Conservation (phyloP, 1,140 invertebrate species). For the Anoplophora glabripennis region DNA sequence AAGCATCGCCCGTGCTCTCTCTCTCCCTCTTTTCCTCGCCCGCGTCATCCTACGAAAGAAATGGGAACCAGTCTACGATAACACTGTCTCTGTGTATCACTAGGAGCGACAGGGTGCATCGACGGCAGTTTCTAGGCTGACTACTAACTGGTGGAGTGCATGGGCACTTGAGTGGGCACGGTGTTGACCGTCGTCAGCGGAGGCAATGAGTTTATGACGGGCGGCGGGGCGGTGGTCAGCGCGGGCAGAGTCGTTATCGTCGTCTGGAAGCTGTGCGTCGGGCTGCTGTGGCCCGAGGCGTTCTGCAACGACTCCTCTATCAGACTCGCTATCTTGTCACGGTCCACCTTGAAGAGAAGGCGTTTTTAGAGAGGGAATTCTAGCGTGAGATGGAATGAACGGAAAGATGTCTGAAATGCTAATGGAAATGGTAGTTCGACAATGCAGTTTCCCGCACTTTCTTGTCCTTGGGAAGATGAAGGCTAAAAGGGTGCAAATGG, state of each 20-base stretch:
- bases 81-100: too few relatives aligned
- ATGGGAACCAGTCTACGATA: too few relatives aligned
- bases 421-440: too few relatives aligned
- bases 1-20: background rate
- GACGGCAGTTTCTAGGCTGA: constrained; percentile 1
- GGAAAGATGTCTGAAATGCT: too few relatives aligned
- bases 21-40: background rate
- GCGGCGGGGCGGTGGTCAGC: constrained; percentile 53
- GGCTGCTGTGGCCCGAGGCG: constrained; percentile 31
- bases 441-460: too few relatives aligned
- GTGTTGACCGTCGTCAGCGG: constrained; percentile 23
- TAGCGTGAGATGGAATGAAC: background rate
- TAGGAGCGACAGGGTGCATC: too few relatives aligned
- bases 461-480: too few relatives aligned
- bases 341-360: constrained; percentile 50
- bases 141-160: constrained; percentile 50
- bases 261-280: constrained; percentile 20
- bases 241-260: constrained; percentile 48
- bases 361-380: background rate
- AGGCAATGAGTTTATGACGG: constrained; percentile 13
- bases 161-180: constrained; percentile 44
- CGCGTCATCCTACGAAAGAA: background rate
- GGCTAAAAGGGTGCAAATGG: too few relatives aligned
- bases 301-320: constrained; percentile 68
- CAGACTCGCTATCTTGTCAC: constrained; percentile 65